These are phyloP conservation scores for Drosophila nikananu DNA, from an alignment of 1,140 invertebrate species.

Conservation along the genomic window DNA sequence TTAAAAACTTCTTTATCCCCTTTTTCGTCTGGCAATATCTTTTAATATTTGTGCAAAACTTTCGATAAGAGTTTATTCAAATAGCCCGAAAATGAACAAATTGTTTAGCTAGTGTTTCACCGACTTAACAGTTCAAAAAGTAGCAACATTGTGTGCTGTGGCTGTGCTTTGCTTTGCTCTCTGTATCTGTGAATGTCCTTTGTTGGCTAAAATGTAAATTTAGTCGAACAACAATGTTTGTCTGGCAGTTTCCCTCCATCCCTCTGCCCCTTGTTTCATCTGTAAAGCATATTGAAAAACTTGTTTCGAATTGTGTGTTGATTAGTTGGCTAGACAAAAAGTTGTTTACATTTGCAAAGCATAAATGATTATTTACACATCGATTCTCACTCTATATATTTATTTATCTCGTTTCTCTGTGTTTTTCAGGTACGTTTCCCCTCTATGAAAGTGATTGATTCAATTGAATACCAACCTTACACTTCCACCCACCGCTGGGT, in stretches of 20 bases:
- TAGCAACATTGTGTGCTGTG: constrained; percentile 43
- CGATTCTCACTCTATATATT: constrained; percentile 28
- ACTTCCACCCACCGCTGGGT: constrained; percentile 7
- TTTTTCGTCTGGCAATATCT: not conserved
- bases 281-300: constrained; percentile 40
- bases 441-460: constrained; percentile 37
- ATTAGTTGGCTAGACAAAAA: constrained; percentile 51
- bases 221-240: constrained; percentile 39
- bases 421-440: constrained; percentile 55
- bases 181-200: constrained; percentile 32
- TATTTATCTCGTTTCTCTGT: constrained; percentile 21
- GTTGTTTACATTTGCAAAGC: constrained; percentile 39
- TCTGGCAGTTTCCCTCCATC: constrained; percentile 10
- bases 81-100: constrained; percentile 62
- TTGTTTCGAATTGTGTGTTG: constrained; percentile 40
- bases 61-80: constrained; percentile 50
- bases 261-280: not conserved
- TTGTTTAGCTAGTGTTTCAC: constrained; percentile 62
- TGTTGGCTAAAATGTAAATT: constrained; percentile 41
- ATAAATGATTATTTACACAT: constrained; percentile 45
- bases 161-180: not conserved
- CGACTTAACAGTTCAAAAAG: constrained; percentile 41
- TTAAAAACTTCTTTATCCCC: constrained; percentile 26
- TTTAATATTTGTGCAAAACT: constrained; percentile 31
- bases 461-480: constrained; percentile 28